A percentile compares a stretch with the other conserved stretches of the same genome.
Conservation (phyloP, 2,113 vertebrate genomes). For the Phaethornis superciliosus region DNA sequence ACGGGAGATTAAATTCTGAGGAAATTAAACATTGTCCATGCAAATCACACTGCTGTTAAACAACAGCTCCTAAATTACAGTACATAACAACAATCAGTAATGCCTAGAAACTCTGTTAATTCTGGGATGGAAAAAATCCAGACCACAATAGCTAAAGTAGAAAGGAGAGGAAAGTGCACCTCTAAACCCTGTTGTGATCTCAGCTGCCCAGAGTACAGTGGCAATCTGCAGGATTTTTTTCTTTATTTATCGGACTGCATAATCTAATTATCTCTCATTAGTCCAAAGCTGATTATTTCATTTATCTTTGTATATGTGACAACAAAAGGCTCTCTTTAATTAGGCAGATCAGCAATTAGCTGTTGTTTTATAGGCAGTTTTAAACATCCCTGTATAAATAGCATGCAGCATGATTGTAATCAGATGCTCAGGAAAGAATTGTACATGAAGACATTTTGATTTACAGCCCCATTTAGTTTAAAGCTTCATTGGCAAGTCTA, state of each 20-base stretch:
- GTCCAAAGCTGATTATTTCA: constrained; percentile 89
- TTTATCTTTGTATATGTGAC: constrained; percentile 91
- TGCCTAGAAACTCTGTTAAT: not conserved
- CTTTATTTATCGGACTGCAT: constrained; percentile 84
- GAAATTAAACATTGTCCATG: not conserved
- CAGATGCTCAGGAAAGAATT: constrained; percentile 73
- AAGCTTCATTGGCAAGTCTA: constrained; percentile 59
- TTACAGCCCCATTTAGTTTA: constrained; percentile 76
- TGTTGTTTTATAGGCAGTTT: constrained; percentile 85
- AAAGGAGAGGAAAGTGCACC: not conserved
- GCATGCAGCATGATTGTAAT: constrained; percentile 77
- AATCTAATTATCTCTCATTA: constrained; percentile 92
- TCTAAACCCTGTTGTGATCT: constrained; percentile 27
- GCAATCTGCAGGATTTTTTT: constrained; percentile 72
- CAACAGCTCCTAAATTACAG: not conserved
- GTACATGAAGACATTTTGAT: constrained; percentile 76
- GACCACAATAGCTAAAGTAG: not conserved
- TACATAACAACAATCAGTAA: not conserved
- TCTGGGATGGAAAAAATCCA: constrained; percentile 1
- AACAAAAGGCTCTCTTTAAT: constrained; percentile 88
- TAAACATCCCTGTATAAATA: constrained; percentile 82
- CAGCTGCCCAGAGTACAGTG: constrained; percentile 53
- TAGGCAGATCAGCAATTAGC: constrained; percentile 89
- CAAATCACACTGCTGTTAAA: not conserved
- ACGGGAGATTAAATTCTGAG: not conserved